Conservation (phyloP, 2,113 vertebrate species). For the Amblyornis subalaris region DNA sequence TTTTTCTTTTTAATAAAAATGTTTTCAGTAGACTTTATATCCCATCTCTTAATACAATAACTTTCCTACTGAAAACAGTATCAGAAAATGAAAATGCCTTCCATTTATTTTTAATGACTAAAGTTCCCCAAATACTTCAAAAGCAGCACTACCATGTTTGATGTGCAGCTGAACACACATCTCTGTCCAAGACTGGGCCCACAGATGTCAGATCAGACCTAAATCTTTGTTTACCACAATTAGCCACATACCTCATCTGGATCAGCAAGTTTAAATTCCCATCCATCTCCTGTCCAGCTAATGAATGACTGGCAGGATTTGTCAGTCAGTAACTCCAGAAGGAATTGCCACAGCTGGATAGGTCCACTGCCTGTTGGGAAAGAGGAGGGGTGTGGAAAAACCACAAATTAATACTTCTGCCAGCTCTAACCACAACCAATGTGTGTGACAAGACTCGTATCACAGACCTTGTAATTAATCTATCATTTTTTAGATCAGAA, state of each 20-base stretch:
- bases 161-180: not conserved
- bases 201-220: not conserved
- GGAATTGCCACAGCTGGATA: conserved; percentile 90
- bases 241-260: conserved; percentile 82
- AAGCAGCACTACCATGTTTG: not conserved
- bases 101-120: not conserved
- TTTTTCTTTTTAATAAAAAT: not conserved
- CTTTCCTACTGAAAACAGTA: not conserved
- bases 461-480: not conserved
- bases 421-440: not conserved
- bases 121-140: not conserved
- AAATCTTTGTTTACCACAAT: not conserved
- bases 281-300: conserved; percentile 89
- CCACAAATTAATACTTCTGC: not conserved
- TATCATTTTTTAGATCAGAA: not conserved
- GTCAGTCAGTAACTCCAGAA: conserved; percentile 86
- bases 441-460: not conserved
- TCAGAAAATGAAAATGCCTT: not conserved
- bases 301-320: conserved; percentile 86
- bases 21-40: not conserved
- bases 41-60: not conserved
- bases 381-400: not conserved
- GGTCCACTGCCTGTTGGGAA: conserved; percentile 81
- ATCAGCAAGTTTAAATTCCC: conserved; percentile 90
- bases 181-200: not conserved